A percentile compares a stretch with the other conserved stretches of the same genome.
phyloP scores from a whole-genome alignment of 2,797 vertebrate genomes.

The Danio tinwini region DNA sequence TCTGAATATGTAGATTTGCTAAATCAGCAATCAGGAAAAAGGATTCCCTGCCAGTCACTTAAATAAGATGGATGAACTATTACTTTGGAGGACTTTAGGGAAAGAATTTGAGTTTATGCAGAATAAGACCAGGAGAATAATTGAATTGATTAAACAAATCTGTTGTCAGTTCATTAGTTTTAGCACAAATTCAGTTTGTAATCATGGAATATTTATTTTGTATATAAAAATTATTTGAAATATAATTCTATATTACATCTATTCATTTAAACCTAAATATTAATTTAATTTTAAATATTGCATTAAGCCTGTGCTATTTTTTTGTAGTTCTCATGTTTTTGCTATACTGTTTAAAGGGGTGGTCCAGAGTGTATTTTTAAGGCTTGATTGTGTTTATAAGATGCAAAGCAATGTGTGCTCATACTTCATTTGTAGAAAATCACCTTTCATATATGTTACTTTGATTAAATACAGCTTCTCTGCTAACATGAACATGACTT shows the following conservation, averaged over 20 bases:
- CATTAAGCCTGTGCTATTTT: neutral
- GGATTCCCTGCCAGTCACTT: neutral
- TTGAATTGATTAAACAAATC: neutral
- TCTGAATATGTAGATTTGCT: constrained; percentile 6
- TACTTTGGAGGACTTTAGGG: neutral
- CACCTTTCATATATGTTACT: too few species aligned
- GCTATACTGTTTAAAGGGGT: neutral
- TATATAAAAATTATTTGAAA: neutral
- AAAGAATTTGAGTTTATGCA: neutral
- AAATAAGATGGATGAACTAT: neutral
- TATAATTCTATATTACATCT: too few species aligned
- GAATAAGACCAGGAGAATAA: neutral
- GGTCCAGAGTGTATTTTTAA: too few species aligned
- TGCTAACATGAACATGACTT: too few species aligned
- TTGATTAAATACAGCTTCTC: too few species aligned
- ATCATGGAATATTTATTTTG: neutral
- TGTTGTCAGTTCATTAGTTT: neutral
- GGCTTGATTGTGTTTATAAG: too few species aligned
- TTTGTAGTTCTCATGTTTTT: neutral
- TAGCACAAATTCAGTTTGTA: neutral
- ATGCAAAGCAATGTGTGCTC: too few species aligned
- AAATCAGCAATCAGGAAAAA: constrained; percentile 5
- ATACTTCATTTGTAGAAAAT: too few species aligned
- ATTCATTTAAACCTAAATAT: too few species aligned
- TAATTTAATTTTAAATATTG: too few species aligned